Percentiles rank a stretch among this genome's conserved stretches.
These are phyloP conservation scores for Drosophila ercepeae DNA, from an alignment of 1,140 invertebrate genomes.

Conservation along the genomic window DNA sequence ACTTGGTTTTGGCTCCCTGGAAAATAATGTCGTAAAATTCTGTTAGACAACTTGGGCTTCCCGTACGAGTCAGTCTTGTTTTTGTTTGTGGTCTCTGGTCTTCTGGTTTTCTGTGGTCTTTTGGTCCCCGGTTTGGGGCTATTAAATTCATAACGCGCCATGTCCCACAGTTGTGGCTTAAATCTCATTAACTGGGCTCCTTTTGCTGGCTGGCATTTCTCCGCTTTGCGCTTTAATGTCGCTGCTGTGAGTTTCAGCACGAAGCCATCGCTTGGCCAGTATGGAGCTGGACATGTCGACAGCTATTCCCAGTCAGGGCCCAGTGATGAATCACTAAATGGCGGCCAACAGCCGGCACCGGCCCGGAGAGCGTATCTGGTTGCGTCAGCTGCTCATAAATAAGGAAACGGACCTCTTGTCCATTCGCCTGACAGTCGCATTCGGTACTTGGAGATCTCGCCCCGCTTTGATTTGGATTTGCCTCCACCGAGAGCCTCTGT, in stretches of 20 bases:
- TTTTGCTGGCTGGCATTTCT: conserved; percentile 24
- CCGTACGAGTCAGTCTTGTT: neutral
- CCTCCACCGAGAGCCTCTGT: neutral
- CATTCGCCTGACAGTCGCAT: conserved; percentile 39
- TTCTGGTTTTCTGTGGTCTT: too few relatives aligned
- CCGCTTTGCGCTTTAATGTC: conserved; percentile 40
- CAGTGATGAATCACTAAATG: conserved; percentile 39
- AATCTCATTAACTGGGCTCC: conserved; percentile 70
- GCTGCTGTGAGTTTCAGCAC: conserved; percentile 26
- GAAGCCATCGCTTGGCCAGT: conserved; percentile 5
- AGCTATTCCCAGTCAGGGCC: conserved; percentile 6
- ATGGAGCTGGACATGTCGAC: conserved; percentile 1
- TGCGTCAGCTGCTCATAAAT: conserved; percentile 70
- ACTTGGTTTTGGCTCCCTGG: conserved; percentile 24
- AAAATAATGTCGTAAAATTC: conserved; percentile 67
- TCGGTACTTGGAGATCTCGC: conserved; percentile 13
- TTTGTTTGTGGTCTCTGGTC: too few relatives aligned
- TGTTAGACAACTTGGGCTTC: conserved; percentile 25
- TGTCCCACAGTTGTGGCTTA: conserved; percentile 55
- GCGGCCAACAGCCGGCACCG: conserved; percentile 6
- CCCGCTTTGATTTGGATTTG: conserved; percentile 33
- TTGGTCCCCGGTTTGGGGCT: conserved; percentile 36
- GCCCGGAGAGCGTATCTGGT: conserved; percentile 18
- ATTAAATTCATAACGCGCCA: conserved; percentile 64
- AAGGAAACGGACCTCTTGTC: conserved; percentile 23